phyloP scores from a whole-genome alignment of 2,113 vertebrate species.

The Ictidomys tridecemlineatus region DNA sequence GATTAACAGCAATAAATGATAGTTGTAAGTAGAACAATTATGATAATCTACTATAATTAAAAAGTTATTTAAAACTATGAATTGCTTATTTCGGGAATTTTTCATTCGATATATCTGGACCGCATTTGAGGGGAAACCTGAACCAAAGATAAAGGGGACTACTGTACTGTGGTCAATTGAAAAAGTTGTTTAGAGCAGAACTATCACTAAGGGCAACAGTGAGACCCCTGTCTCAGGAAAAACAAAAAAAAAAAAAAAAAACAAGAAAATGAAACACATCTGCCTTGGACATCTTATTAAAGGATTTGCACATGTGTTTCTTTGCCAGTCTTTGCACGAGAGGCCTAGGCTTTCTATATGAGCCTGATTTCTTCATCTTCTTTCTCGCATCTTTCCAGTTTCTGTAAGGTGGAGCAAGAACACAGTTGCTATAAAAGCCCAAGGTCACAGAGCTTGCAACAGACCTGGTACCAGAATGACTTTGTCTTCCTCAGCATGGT shows the following conservation, averaged over 20 bases:
- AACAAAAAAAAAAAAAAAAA: neutral
- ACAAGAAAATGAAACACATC: neutral
- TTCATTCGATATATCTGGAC: neutral
- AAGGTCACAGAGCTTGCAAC: conserved; percentile 45
- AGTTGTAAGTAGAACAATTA: neutral
- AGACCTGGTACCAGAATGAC: conserved; percentile 26
- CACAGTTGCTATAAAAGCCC: neutral
- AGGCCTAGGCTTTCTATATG: neutral
- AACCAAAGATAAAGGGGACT: neutral
- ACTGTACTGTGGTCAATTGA: neutral
- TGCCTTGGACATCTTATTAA: neutral
- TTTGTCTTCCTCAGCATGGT: neutral
- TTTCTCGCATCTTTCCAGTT: neutral
- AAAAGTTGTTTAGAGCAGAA: neutral
- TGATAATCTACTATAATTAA: neutral
- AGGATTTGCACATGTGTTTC: neutral
- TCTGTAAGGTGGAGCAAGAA: conserved; percentile 20
- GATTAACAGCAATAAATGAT: neutral
- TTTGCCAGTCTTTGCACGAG: neutral
- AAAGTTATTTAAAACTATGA: neutral
- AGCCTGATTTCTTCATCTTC: neutral
- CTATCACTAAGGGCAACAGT: neutral
- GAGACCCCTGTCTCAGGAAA: neutral
- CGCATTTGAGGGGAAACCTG: neutral
- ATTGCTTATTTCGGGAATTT: conserved; percentile 1